Base-by-base conservation (phyloP, 2,888 invertebrate species). In the Elmis aenea region DNA sequence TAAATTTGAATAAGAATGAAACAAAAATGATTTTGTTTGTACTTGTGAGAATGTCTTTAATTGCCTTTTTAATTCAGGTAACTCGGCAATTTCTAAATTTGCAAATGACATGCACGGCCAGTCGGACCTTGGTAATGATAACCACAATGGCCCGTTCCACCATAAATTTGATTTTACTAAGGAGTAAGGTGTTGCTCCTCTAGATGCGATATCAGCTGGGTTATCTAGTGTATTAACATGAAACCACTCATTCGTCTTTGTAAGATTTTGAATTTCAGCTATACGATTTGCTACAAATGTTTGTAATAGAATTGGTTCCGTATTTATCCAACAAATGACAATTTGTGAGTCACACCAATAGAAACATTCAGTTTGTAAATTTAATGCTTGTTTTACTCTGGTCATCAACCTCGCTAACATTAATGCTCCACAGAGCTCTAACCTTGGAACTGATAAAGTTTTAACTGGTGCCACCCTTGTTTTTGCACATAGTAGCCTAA, bases 261-360 rank as follows among this genome's bases (percentile, higher is more conserved):
- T n/a, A n/a, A n/a, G n/a, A n/a, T n/a, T n/a, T n/a, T n/a, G n/a
- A 8, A 29, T 29, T 4, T 8, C 3, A 6, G 29, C 20, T 18
- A 29, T 20, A 2, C 29, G 10, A 14, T 31, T 31, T 2, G 13
- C 9, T 3, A 29, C 29, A 12, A 29, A 29, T 5, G 5, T 29
- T 13, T 29, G 2, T 2, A 10, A 18, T 8, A 5, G 1, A 13
- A 9, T 21, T 12, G 12, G 29, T 6, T n/a, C 5, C 3, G 18
- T 6, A 1, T 10, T 29, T 2, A 29, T 3, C 20, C 29, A 29
- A 3, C 6, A 3, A 3, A 29, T 10, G 11, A 29, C 29, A 21
- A 29, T 29, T 2, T 13, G 4, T 2, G 29, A 29, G n/a, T 29
- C 21, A 2, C 20, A 20, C 29, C 21, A 29, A n/a, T n/a, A n/a